phyloP scores from a whole-genome alignment of 2,888 invertebrate genomes.

The Drosophila pseudotakahashii region DNA sequence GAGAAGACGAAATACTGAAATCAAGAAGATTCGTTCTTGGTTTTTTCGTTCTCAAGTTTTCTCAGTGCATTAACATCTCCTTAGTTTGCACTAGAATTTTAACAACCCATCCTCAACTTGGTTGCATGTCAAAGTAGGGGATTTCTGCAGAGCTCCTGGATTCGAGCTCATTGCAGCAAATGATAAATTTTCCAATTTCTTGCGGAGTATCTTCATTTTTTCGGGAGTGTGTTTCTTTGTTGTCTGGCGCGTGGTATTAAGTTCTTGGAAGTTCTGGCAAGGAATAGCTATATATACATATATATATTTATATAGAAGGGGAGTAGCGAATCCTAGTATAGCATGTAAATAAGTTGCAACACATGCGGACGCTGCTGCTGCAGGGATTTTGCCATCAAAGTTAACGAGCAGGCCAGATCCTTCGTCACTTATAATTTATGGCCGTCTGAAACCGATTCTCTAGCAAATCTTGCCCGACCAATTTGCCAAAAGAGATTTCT shows the following conservation, averaged over 20 bases:
- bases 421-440: conserved; percentile 72
- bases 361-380: conserved; percentile 32
- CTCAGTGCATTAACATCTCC: conserved; percentile 32
- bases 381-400: conserved; percentile 58
- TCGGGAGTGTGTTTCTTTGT: conserved; percentile 52
- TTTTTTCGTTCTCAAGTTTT: no score
- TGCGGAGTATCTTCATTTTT: conserved; percentile 39
- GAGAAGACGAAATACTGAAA: no score
- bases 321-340: conserved; percentile 5
- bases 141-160: conserved; percentile 16
- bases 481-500: conserved; percentile 33
- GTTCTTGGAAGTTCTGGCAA: conserved; percentile 49
- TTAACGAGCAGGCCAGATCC: conserved; percentile 60
- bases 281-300: conserved; percentile 17
- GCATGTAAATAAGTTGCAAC: conserved; percentile 52
- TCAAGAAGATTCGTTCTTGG: no score
- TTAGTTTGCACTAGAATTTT: conserved; percentile 42
- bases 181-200: conserved; percentile 66
- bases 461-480: conserved; percentile 19
- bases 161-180: conserved; percentile 57
- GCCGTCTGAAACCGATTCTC: conserved; percentile 45
- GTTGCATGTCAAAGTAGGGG: conserved; percentile 34
- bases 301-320: background rate
- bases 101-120: conserved; percentile 5
- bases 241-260: conserved; percentile 68